Percentiles rank a stretch among this genome's conserved stretches.
These are phyloP conservation scores for Euproctis similis DNA, from an alignment of 2,888 invertebrate species.

Conservation along the genomic window DNA sequence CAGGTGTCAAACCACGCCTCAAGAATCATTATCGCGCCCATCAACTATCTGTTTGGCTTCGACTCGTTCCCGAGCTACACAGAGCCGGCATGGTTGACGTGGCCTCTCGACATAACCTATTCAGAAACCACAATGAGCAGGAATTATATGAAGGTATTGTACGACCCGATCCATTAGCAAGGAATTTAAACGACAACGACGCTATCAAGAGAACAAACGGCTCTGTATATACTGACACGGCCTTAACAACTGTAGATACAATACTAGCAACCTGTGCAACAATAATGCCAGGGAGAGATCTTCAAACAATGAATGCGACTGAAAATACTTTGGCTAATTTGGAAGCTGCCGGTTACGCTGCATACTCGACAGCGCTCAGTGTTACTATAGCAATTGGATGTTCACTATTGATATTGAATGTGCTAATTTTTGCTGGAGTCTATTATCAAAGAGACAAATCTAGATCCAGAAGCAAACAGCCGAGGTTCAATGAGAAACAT, in stretches of 20 bases:
- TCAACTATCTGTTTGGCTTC: slow-evolving; percentile 95
- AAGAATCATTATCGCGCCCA: slow-evolving; percentile 96
- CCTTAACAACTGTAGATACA: slow-evolving; percentile 81
- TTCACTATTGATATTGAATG: slow-evolving; percentile 86
- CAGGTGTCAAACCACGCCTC: slow-evolving; percentile 93
- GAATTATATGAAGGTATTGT: slow-evolving; percentile 93
- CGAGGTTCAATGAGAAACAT: slow-evolving; percentile 80
- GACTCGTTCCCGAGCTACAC: slow-evolving; percentile 93
- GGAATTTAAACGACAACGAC: slow-evolving; percentile 77
- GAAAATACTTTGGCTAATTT: slow-evolving; percentile 86
- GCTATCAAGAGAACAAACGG: slow-evolving; percentile 73
- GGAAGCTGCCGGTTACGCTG: slow-evolving; percentile 85
- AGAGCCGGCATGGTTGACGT: slow-evolving; percentile 93
- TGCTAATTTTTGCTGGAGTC: slow-evolving; percentile 88
- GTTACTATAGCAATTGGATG: slow-evolving; percentile 89
- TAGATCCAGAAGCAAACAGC: slow-evolving; percentile 79
- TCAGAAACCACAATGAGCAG: slow-evolving; percentile 91
- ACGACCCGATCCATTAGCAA: slow-evolving; percentile 86
- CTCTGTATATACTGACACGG: slow-evolving; percentile 73
- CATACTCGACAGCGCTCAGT: slow-evolving; percentile 84
- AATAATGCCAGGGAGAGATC: slow-evolving; percentile 71
- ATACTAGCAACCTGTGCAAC: slow-evolving; percentile 83
- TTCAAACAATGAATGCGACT: slow-evolving; percentile 69
- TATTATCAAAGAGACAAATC: slow-evolving; percentile 89
- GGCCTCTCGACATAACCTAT: slow-evolving; percentile 89